Conservation (phyloP, 1,140 invertebrate genomes). For the Pseudoatta argentina region DNA sequence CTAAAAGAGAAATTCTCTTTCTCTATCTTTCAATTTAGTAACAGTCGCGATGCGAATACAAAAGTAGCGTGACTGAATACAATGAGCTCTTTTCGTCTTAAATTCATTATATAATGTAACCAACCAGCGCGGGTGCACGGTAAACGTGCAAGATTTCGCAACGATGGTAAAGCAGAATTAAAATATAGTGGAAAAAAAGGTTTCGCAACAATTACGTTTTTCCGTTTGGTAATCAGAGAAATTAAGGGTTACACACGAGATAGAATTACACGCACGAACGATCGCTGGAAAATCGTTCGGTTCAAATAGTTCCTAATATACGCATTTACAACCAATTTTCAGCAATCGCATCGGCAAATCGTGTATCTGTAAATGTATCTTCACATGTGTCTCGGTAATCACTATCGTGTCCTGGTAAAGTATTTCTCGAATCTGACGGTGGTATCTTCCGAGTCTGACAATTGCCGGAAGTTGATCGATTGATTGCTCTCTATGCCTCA, state of each 20-base stretch:
- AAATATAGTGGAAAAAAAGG: background rate
- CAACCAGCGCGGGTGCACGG: background rate
- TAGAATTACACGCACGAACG: background rate
- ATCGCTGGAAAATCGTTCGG: background rate
- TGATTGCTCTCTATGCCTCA: constrained; percentile 60
- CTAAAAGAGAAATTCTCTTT: background rate
- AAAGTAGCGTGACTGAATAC: constrained; percentile 26
- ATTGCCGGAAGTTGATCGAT: constrained; percentile 64
- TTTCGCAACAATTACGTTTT: background rate
- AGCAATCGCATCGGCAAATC: background rate
- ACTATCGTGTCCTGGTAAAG: constrained; percentile 40
- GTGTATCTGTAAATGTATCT: constrained; percentile 1
- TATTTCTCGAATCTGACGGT: constrained; percentile 58
- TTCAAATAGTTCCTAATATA: background rate
- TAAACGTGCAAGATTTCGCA: constrained; percentile 16
- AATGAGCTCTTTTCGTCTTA: background rate
- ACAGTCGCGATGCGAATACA: constrained; percentile 43
- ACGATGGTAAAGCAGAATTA: constrained; percentile 7
- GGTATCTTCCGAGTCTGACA: constrained; percentile 34
- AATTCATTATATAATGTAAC: constrained; percentile 39
- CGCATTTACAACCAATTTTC: constrained; percentile 30
- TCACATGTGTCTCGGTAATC: constrained; percentile 20
- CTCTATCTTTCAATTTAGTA: background rate
- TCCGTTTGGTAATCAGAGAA: background rate
- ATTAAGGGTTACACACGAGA: background rate